Conservation (phyloP, 2,888 invertebrate genomes). For the Troides helena region DNA sequence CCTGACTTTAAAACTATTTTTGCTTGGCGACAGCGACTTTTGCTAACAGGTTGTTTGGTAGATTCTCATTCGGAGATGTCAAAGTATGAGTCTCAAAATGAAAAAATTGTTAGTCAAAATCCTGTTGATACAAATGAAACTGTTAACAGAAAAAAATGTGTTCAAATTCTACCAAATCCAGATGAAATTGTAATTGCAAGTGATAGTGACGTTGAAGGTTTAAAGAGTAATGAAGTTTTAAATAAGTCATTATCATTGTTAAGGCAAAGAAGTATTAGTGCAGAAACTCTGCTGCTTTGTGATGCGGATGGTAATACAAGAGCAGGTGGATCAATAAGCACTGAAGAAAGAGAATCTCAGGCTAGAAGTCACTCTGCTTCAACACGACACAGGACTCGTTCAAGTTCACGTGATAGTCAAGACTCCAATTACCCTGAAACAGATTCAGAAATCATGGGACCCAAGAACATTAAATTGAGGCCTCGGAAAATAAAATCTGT, state of each 20-base stretch:
- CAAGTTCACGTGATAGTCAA: slow-evolving; percentile 62
- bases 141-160: slow-evolving; percentile 34
- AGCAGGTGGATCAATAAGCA: slow-evolving; percentile 47
- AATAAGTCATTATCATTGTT: slow-evolving; percentile 36
- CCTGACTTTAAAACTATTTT: slow-evolving; percentile 76
- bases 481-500: slow-evolving; percentile 34
- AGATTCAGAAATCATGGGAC: slow-evolving; percentile 49
- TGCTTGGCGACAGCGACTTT: slow-evolving; percentile 65
- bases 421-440: slow-evolving; percentile 62
- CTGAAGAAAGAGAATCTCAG: slow-evolving; percentile 49
- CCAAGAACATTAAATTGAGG: slow-evolving; percentile 40
- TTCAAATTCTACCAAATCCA: slow-evolving; percentile 56
- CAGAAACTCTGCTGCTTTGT: slow-evolving; percentile 58
- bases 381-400: slow-evolving; percentile 48
- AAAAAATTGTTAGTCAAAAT: slow-evolving; percentile 17
- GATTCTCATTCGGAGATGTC: slow-evolving; percentile 55
- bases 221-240: slow-evolving; percentile 36
- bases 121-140: slow-evolving; percentile 23
- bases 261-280: slow-evolving; percentile 56
- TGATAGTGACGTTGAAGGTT: slow-evolving; percentile 57
- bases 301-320: slow-evolving; percentile 43
- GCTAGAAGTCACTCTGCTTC: slow-evolving; percentile 52
- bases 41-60: slow-evolving; percentile 66
- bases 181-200: slow-evolving; percentile 64
- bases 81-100: slow-evolving; percentile 28